Evolutionary conservation across 2,888 invertebrate species (phyloP), one percentile per base, ranked within the genome.

Genomic region (Yponomeuta sedellus): DNA sequence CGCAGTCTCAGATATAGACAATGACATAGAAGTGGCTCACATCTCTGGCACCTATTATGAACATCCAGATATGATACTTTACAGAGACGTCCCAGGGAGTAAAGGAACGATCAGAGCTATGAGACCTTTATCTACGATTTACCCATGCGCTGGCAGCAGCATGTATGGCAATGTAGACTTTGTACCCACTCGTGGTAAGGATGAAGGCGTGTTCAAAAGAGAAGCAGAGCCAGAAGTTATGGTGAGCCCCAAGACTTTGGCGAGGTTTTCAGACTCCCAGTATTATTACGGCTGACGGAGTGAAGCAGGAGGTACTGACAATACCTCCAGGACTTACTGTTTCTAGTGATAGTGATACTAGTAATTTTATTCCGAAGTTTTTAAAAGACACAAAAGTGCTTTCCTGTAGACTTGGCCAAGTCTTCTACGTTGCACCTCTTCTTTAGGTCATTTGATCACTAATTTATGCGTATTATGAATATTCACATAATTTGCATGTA

Each of bases 31-130:
- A 28, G 80, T 91, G 0, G 85, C 86, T 69, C 91, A 90, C 67
- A 88, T 91, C 68, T 91, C 90, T 70, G 91, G 90, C 71, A 85
- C 86, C 0, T 91, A 90, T 75, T 87, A 88, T 67, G 91, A 91
- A 69, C 90, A 91, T 73, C 91, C 91, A 61, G 91, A 91, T 66
- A 89, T 90, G 90, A 89, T 90, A 58, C 71, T 90, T 0, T 91
- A 89, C 64, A 85, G 84, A 74, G 88, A 89, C 69, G 74, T 81
- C 16, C 83, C 84, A 52, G 86, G 84, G 0, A 79, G 74, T 28
- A 85, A 81, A 71, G 85, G 86, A 6, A 85, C 88, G 5, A 66
- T 91, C 0, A 76, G 89, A 70, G 88, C 91, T 10, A 90, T 91
- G 90, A 81, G 85, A 66, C 91, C 91, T 1, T 67, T 91, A 12